Base-by-base conservation (phyloP, 1,140 invertebrate genomes). In the Aphelinus certus region DNA sequence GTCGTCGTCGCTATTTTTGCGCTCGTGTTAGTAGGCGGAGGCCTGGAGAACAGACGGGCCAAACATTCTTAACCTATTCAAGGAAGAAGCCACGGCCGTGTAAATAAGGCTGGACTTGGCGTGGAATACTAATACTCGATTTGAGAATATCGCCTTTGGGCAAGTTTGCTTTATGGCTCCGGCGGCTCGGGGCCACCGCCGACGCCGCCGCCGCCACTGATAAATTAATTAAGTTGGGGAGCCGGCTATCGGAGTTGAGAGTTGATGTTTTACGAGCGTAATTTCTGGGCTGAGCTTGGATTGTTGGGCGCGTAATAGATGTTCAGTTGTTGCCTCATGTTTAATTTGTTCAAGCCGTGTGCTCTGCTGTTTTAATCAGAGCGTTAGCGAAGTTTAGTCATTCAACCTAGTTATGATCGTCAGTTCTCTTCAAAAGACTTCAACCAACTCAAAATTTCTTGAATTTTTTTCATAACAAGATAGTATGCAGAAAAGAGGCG, bases 51-150 rank as follows among this genome's bases (percentile, higher is more conserved):
- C 6, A 61, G 5, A 5, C 58, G 43, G 53, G 45, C 53, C 51
- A 74, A 74, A 74, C 56, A 66, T 58, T n/a, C 64, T 66, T 73
- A 60, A 60, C 55, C 56, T 60, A 66, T 58, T 73, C 71, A 43
- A 7, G 69, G 58, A 63, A 62, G 47, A 10, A 5, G 26, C 43
- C 43, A 63, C 45, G 10, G 10, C 46, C 43, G 62, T 46, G 62
- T 63, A 63, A 63, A 53, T 53, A 53, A 48, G 4, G 51, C 51
- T 9, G 51, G 51, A 53, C 51, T 57, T 62, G 26, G 51, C 10
- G 58, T 48, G 4, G 53, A 48, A 53, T 53, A 53, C 51, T 53
- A 4, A 6, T 4, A 53, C 51, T 53, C 51, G 63, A 78, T 69
- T 7, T 3, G 61, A 48, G 47, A 10, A 63, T 63, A 63, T 63